Percentiles rank a stretch among this genome's conserved stretches.
Evolutionary conservation across 1,140 invertebrate species (phyloP).

Genomic region (Drosophila sproati): DNA sequence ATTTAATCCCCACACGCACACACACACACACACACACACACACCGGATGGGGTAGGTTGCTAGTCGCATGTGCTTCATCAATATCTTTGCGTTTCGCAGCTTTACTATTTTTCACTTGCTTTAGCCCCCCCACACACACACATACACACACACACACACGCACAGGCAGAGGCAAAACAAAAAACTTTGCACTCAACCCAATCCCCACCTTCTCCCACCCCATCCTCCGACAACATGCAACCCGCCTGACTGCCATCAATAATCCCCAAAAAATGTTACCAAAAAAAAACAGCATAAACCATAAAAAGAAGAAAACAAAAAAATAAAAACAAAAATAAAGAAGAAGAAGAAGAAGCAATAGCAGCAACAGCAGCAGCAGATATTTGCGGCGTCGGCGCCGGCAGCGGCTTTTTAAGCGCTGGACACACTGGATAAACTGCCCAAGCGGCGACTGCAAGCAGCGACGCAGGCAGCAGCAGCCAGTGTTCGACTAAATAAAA

Average conservation of each 20-base stretch:
- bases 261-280: slow-evolving; percentile 71
- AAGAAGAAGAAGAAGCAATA: slow-evolving; percentile 48
- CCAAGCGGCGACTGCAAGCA: slow-evolving; percentile 30
- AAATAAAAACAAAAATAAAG: slow-evolving; percentile 31
- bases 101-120: slow-evolving; percentile 71
- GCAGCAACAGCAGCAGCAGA: not conserved
- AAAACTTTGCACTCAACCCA: slow-evolving; percentile 6
- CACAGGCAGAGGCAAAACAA: slow-evolving; percentile 19
- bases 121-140: slow-evolving; percentile 25
- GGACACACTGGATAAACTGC: slow-evolving; percentile 49
- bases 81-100: slow-evolving; percentile 64
- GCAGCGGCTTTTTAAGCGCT: slow-evolving; percentile 76
- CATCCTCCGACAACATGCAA: not conserved
- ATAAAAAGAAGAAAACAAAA: slow-evolving; percentile 6
- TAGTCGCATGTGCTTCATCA: slow-evolving; percentile 80
- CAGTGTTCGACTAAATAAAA: slow-evolving; percentile 14
- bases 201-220: not conserved
- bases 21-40: slow-evolving; percentile 22
- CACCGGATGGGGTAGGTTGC: slow-evolving; percentile 24
- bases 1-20: slow-evolving; percentile 47
- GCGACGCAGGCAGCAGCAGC: slow-evolving; percentile 26
- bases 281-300: slow-evolving; percentile 42
- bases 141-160: slow-evolving; percentile 17
- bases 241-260: slow-evolving; percentile 50
- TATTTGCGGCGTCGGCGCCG: slow-evolving; percentile 46